Evolutionary conservation across 2,888 invertebrate genomes (phyloP), one percentile per base, ranked within the genome.

Genomic region (Caenorhabditis afra): DNA sequence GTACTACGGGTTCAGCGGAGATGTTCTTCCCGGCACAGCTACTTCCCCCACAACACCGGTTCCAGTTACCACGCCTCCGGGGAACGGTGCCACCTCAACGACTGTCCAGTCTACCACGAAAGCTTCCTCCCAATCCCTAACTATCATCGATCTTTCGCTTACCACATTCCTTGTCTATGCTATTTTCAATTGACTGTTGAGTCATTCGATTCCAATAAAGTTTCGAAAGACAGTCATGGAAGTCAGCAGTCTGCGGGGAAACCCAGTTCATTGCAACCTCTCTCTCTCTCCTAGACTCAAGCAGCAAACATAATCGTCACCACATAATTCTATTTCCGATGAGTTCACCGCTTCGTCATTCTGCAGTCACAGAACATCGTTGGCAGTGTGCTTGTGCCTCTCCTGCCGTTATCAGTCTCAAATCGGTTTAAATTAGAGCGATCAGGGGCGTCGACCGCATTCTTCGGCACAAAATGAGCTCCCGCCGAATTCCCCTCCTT

Each of bases 381-480:
- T 29, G 29, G 41, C 12, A 39, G 45, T 53, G 49, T 37, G 23
- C 18, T 41, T 61, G 59, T 68, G 59, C 50, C 52, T 44, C 61
- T 47, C 7, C 29, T 29, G n/a, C n/a, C 29, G 68, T 70, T 70
- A 70, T 70, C 70, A 70, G 55, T 16, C 11, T 20, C 11, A 61
- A 70, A 62, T 62, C 61, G 61, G 70, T 59, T 70, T 70, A 70
- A 70, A 70, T 55, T 61, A 55, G 23, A n/a, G n/a, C 22, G 3
- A 29, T 10, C 11, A 29, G 22, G 18, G 58, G 57, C 67, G 57
- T 67, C 58, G 58, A 12, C 57, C 41, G 10, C 65, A 66, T 66
- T 66, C 47, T 11, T 20, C 12, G 20, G n/a, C 5, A 35, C 37
- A 18, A 53, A 29, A 61, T 57, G 57, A 8, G 11, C 57, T 37